Conservation (phyloP, 2,888 invertebrate species). For the Lutraria lutraria region DNA sequence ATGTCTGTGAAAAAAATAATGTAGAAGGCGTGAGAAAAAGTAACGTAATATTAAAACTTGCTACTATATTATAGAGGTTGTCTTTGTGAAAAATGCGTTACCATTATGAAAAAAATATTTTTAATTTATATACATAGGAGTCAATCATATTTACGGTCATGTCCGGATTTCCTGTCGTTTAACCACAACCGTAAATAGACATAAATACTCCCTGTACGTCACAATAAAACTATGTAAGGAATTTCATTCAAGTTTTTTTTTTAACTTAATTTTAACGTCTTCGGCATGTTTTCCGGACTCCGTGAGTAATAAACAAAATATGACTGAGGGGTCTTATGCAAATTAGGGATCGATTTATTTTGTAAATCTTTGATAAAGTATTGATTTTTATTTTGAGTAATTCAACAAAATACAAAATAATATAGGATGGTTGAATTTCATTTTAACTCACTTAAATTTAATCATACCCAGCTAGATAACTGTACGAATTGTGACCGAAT, state of each 20-base stretch:
- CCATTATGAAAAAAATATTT: no score
- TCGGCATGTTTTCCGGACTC: background rate
- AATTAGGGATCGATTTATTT: background rate
- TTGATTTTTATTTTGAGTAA: background rate
- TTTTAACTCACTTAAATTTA: no score
- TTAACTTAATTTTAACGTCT: background rate
- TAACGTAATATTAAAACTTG: no score
- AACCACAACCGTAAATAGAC: conserved; percentile 18
- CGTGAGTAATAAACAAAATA: background rate
- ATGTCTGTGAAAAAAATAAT: no score
- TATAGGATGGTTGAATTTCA: no score
- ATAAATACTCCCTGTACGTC: background rate
- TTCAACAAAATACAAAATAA: no score
- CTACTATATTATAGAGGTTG: no score
- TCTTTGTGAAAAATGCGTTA: no score
- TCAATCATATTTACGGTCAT: conserved; percentile 14
- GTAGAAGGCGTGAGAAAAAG: no score
- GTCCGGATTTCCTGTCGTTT: conserved; percentile 18
- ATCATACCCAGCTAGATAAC: no score
- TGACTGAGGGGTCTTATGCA: background rate
- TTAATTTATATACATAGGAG: background rate
- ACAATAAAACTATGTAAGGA: background rate
- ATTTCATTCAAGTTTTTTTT: conserved; percentile 7
- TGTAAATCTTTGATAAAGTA: background rate
- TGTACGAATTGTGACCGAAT: no score